A percentile compares a stretch with the other conserved stretches of the same genome.
Evolutionary conservation across 1,140 invertebrate genomes (phyloP).

Genomic region (Euschistus heros): DNA sequence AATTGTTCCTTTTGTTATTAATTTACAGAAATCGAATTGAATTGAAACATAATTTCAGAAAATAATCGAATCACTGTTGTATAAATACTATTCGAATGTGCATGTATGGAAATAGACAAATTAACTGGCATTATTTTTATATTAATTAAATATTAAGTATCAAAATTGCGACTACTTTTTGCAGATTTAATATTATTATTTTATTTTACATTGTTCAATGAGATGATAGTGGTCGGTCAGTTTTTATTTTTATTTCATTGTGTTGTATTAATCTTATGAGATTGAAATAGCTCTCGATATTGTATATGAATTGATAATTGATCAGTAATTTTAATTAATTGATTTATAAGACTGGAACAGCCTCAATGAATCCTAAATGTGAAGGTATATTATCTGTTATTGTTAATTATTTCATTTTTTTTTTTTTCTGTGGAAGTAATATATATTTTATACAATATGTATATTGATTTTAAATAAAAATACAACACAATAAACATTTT

Average conservation of each 20-base stretch:
- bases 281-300: too few relatives aligned
- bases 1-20: too few relatives aligned
- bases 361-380: constrained; percentile 2
- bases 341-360: constrained; percentile 14
- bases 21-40: too few relatives aligned
- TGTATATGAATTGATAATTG: too few relatives aligned
- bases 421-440: not conserved
- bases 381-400: constrained; percentile 3
- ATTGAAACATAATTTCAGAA: too few relatives aligned
- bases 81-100: too few relatives aligned
- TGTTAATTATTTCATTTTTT: constrained; percentile 1
- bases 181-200: not conserved
- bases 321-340: not conserved
- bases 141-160: not conserved
- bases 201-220: constrained; percentile 9
- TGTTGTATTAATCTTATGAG: constrained; percentile 9
- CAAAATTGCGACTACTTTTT: not conserved
- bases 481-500: constrained; percentile 12
- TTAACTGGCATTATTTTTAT: constrained; percentile 9
- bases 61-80: too few relatives aligned
- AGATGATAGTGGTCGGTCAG: not conserved
- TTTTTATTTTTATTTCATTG: constrained; percentile 10
- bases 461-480: constrained; percentile 16
- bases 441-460: not conserved
- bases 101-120: not conserved